These are phyloP conservation scores for Hyppa rectilinea DNA, from an alignment of 2,888 invertebrate genomes.

Conservation along the genomic window DNA sequence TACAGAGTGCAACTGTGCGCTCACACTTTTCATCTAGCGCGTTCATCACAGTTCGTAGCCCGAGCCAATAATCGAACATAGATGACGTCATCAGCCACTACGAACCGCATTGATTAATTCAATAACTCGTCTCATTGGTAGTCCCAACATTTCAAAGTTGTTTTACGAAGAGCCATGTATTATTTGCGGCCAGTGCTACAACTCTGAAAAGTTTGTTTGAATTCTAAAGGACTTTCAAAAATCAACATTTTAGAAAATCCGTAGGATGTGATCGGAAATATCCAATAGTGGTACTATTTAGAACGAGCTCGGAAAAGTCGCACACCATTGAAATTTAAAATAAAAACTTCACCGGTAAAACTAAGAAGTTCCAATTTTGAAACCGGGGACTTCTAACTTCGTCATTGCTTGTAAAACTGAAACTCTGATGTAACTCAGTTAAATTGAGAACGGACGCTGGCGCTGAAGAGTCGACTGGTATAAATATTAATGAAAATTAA, in stretches of 20 bases:
- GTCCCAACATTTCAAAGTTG: conserved; percentile 4
- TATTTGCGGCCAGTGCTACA: not conserved
- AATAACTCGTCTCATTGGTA: conserved; percentile 40
- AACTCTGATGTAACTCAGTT: conserved; percentile 17
- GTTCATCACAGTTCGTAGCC: conserved; percentile 23
- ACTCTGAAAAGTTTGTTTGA: not conserved
- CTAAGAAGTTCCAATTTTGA: conserved; percentile 17
- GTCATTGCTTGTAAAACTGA: conserved; percentile 31
- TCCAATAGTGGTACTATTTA: not conserved
- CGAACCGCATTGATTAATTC: conserved; percentile 45
- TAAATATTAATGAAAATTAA: conserved; percentile 34
- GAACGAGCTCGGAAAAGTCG: not conserved
- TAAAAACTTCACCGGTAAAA: conserved; percentile 16
- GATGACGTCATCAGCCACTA: conserved; percentile 42
- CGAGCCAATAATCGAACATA: conserved; percentile 48
- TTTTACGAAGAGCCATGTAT: not conserved
- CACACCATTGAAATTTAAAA: not conserved
- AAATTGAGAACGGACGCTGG: conserved; percentile 8
- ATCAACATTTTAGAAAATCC: conserved; percentile 12
- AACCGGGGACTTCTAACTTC: conserved; percentile 25
- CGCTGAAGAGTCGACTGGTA: conserved; percentile 5
- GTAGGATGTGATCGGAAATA: not conserved
- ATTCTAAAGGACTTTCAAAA: no score
- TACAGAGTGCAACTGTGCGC: not conserved
- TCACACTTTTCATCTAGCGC: conserved; percentile 20